Evolutionary conservation across 2,797 vertebrate genomes (phyloP).

Genomic region (Notolabrus celidotus): DNA sequence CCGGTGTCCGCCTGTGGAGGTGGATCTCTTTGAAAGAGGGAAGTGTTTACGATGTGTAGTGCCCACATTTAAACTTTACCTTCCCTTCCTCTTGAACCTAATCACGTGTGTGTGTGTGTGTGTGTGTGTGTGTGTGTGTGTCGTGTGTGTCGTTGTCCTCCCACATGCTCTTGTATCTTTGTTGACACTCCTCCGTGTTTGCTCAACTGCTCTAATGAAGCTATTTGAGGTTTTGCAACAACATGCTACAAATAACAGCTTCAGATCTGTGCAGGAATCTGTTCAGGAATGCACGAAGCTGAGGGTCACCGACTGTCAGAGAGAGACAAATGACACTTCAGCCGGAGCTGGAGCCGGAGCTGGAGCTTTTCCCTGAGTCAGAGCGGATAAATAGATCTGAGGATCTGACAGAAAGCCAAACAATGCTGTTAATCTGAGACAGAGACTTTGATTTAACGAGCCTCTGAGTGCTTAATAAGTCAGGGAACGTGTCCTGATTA

Average conservation of each 20-base stretch:
- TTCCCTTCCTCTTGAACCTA: background rate
- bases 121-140: too few species aligned
- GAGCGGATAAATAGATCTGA: background rate
- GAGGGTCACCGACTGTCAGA: conserved; percentile 1
- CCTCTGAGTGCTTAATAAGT: conserved; percentile 3
- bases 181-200: conserved; percentile 23
- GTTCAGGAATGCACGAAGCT: conserved; percentile 7
- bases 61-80: background rate
- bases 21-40: background rate
- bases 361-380: conserved; percentile 10
- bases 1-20: background rate
- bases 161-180: background rate
- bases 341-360: conserved; percentile 20
- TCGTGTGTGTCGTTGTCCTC: background rate
- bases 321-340: conserved; percentile 11
- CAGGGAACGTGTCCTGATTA: conserved; percentile 7
- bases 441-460: background rate
- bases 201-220: conserved; percentile 4
- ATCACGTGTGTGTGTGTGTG: too few species aligned
- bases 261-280: conserved; percentile 38
- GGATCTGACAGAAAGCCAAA: background rate
- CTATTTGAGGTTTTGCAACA: conserved; percentile 15
- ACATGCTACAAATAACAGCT: conserved; percentile 32
- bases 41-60: background rate
- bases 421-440: background rate